Conservation (phyloP, 2,888 invertebrate genomes). For the Matsumyia berberina region DNA sequence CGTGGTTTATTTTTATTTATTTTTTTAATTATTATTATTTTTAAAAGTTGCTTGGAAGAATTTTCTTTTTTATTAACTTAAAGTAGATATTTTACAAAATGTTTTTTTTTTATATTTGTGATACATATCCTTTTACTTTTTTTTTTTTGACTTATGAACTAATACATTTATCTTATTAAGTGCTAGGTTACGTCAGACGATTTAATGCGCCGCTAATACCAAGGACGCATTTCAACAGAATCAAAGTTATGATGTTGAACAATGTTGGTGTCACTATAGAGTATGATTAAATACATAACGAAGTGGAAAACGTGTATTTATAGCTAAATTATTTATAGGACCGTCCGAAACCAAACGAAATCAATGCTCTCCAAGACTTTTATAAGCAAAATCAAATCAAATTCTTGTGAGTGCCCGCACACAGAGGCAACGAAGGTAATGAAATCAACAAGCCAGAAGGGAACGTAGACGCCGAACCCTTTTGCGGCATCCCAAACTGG, state of each 20-base stretch:
- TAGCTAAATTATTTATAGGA: too few relatives aligned
- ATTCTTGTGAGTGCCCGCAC: too few relatives aligned
- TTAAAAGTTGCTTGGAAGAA: slow-evolving; percentile 34
- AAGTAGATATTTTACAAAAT: slow-evolving; percentile 4
- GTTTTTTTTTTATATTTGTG: slow-evolving; percentile 2
- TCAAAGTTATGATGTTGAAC: slow-evolving; percentile 4
- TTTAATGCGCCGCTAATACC: background rate
- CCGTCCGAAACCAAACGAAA: too few relatives aligned
- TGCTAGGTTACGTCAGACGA: slow-evolving; percentile 4
- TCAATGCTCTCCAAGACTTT: too few relatives aligned
- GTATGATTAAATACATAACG: too few relatives aligned
- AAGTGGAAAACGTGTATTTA: too few relatives aligned
- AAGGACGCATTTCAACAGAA: slow-evolving; percentile 1
- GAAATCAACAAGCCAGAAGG: too few relatives aligned
- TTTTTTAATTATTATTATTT: slow-evolving; percentile 34
- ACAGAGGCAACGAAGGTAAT: too few relatives aligned
- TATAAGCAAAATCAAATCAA: too few relatives aligned
- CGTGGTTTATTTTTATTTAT: too few relatives aligned
- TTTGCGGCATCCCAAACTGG: too few relatives aligned
- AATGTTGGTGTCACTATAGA: background rate
- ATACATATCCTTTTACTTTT: slow-evolving; percentile 3
- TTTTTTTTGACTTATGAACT: slow-evolving; percentile 2
- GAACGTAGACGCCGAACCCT: too few relatives aligned
- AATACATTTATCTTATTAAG: slow-evolving; percentile 19
- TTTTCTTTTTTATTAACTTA: slow-evolving; percentile 26